A percentile compares a stretch with the other conserved stretches of the same genome.
Conservation (phyloP, 1,140 invertebrate species). For the Drosophila mauritiana region DNA sequence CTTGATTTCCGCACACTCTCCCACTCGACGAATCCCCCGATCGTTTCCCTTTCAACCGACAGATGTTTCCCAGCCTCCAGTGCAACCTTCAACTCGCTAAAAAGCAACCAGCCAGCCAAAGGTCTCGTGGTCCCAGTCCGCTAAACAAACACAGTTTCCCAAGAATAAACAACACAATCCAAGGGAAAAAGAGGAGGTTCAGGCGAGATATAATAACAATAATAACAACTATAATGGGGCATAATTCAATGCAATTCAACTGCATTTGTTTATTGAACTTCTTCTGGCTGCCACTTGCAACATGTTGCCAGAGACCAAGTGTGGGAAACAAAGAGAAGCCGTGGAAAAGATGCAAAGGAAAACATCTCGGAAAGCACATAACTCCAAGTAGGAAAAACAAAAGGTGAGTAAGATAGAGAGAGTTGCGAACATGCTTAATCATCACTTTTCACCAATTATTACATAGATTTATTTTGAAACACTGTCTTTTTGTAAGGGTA, state of each 20-base stretch:
- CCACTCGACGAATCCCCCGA: neutral
- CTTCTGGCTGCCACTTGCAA: conserved; percentile 19
- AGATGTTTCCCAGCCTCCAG: conserved; percentile 36
- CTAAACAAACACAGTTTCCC: conserved; percentile 57
- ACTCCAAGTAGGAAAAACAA: too few species aligned
- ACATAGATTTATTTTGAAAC: too few species aligned
- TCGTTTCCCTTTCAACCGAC: conserved; percentile 34
- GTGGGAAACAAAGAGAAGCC: conserved; percentile 15
- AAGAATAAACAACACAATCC: conserved; percentile 65
- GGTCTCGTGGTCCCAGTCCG: conserved; percentile 29
- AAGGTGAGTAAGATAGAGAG: neutral
- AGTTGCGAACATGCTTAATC: too few species aligned
- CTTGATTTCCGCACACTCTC: conserved; percentile 2
- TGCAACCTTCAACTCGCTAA: conserved; percentile 38
- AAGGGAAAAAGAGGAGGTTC: conserved; percentile 14
- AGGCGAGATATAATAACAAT: conserved; percentile 44
- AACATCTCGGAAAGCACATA: neutral
- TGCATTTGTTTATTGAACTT: conserved; percentile 70
- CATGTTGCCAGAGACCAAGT: conserved; percentile 18
- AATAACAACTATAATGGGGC: conserved; percentile 61
- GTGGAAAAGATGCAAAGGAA: conserved; percentile 10
- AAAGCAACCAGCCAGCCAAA: conserved; percentile 11
- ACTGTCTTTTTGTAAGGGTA: neutral
- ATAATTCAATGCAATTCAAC: conserved; percentile 71
- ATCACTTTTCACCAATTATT: too few species aligned